Percentiles rank a stretch among this genome's conserved stretches.
These are phyloP conservation scores for Sphecodes monilicornis DNA, from an alignment of 2,888 invertebrate genomes.

Conservation along the genomic window DNA sequence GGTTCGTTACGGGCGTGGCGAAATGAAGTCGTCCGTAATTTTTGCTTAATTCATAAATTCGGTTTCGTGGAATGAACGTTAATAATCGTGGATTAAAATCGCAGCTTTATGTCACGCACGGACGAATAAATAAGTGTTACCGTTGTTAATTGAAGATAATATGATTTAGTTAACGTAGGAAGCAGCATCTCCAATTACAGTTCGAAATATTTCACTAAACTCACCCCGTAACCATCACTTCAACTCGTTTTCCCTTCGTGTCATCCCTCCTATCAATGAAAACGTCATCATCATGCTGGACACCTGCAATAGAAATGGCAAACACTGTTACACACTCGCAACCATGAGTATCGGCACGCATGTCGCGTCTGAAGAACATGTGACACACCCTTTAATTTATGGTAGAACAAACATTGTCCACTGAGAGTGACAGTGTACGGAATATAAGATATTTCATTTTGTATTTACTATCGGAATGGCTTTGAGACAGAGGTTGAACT, in stretches of 20 bases:
- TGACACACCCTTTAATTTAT: no score
- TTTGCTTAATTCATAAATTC: neutral
- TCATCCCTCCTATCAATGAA: neutral
- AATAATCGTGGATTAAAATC: neutral
- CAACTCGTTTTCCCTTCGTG: neutral
- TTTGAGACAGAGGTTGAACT: no score
- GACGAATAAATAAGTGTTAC: neutral
- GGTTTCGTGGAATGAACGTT: neutral
- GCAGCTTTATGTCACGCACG: neutral
- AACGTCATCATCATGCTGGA: neutral
- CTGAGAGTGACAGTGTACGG: no score
- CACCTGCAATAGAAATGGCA: neutral
- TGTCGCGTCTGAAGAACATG: neutral
- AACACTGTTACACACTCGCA: neutral
- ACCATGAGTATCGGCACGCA: neutral
- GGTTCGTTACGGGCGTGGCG: neutral
- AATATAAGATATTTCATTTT: neutral
- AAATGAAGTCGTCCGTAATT: neutral
- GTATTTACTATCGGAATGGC: neutral
- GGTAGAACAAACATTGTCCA: no score
- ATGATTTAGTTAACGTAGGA: neutral
- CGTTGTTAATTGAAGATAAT: neutral
- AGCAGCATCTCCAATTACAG: neutral
- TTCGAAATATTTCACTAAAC: neutral
- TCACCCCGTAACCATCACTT: neutral